A percentile compares a stretch with the other conserved stretches of the same genome.
Evolutionary conservation across 2,888 invertebrate genomes (phyloP).

Genomic region (Odontomyia ornata): DNA sequence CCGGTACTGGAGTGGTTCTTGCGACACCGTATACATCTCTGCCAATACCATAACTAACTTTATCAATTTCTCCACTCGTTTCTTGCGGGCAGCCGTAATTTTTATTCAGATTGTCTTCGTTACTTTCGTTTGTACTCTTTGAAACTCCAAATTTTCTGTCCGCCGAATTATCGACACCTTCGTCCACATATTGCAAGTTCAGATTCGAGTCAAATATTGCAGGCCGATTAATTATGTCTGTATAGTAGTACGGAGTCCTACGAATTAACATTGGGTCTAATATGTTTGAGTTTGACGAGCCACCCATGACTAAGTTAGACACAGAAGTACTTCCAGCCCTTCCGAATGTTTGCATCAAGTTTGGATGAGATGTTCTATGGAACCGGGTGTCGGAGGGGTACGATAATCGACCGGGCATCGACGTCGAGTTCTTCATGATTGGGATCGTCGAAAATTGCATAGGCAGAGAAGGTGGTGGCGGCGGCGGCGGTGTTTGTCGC

Average conservation of each 20-base stretch:
- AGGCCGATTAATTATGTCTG: constrained; percentile 59
- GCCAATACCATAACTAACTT: constrained; percentile 11
- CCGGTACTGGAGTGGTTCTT: constrained; percentile 51
- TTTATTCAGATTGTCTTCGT: constrained; percentile 39
- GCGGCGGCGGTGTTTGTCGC: constrained; percentile 51
- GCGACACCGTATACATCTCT: constrained; percentile 41
- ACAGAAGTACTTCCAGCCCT: constrained; percentile 56
- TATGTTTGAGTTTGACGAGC: neutral
- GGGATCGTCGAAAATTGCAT: constrained; percentile 58
- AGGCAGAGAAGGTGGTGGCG: constrained; percentile 47
- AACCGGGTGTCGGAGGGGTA: neutral
- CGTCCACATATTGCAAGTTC: constrained; percentile 57
- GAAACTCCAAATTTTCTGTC: neutral
- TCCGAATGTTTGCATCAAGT: constrained; percentile 54
- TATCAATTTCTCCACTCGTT: neutral
- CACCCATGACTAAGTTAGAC: constrained; percentile 54
- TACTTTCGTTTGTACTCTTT: constrained; percentile 9
- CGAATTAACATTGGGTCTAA: constrained; percentile 4
- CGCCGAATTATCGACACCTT: constrained; percentile 50
- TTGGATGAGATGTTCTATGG: constrained; percentile 58
- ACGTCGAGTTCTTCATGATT: constrained; percentile 61
- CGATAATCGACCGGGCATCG: constrained; percentile 60
- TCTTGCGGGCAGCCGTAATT: constrained; percentile 26
- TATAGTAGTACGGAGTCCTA: constrained; percentile 62
- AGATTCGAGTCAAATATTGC: constrained; percentile 62